Evolutionary conservation across 2,888 invertebrate species (phyloP).

Genomic region (Rhingia campestris): DNA sequence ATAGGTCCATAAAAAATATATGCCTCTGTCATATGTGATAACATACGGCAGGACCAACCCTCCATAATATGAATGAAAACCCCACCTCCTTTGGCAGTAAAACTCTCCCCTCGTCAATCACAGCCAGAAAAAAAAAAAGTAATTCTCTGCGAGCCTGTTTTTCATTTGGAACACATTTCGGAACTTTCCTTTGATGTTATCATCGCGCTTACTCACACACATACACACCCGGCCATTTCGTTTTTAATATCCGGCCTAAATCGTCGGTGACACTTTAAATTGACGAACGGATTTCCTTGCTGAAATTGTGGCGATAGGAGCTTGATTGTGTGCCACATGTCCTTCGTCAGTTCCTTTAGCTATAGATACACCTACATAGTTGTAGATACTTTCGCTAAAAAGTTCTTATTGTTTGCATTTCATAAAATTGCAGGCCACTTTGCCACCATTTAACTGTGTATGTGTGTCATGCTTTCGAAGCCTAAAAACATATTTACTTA

Average conservation of each 20-base stretch:
- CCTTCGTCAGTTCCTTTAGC: not conserved
- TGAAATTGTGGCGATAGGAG: conserved; percentile 2
- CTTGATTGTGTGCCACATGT: conserved; percentile 8
- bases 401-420: conserved; percentile 11
- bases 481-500: conserved; percentile 23
- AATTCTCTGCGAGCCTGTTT: conserved; percentile 5
- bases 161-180: conserved; percentile 12
- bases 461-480: not conserved
- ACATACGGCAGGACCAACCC: no score
- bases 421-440: not conserved
- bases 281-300: conserved; percentile 53
- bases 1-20: no score
- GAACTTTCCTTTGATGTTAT: conserved; percentile 12
- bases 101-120: no score
- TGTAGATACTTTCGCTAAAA: not conserved
- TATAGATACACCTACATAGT: not conserved
- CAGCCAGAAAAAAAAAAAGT: conserved; percentile 1
- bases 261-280: conserved; percentile 40
- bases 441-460: not conserved
- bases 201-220: not conserved
- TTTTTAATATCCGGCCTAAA: conserved; percentile 58
- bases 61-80: no score
- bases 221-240: conserved; percentile 38
- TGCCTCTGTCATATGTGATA: no score
- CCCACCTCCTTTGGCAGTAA: no score